Conservation (phyloP, 2,113 vertebrate species). For the Mesoclemmys tuberculata region DNA sequence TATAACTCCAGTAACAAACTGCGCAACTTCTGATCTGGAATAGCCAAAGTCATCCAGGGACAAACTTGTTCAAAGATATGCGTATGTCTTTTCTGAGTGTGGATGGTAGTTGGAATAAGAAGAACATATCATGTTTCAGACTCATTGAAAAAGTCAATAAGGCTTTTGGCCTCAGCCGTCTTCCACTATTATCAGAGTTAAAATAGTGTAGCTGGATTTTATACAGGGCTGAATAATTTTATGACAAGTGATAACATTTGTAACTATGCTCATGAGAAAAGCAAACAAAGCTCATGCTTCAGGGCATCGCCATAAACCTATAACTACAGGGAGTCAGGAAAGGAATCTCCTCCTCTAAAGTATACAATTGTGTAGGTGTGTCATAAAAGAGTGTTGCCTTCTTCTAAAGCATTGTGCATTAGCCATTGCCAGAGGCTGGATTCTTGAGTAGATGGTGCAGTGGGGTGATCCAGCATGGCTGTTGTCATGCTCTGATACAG, state of each 20-base stretch:
- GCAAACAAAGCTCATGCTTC: background rate
- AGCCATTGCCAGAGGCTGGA: background rate
- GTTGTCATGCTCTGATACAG: background rate
- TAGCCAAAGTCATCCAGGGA: background rate
- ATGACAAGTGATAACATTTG: background rate
- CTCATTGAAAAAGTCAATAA: background rate
- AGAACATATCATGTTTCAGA: background rate
- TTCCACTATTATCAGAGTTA: background rate
- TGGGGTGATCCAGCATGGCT: accelerated
- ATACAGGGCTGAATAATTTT: background rate
- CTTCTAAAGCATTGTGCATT: background rate
- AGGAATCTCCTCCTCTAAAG: background rate
- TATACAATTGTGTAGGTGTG: background rate
- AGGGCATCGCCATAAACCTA: background rate
- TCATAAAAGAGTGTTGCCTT: background rate
- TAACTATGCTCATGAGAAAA: background rate
- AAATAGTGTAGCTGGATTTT: background rate
- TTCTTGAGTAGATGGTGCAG: background rate
- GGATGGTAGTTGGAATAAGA: background rate
- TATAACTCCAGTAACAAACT: background rate
- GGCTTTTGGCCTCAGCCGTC: background rate
- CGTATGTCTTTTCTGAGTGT: background rate
- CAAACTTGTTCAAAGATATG: background rate
- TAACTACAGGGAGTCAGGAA: background rate
- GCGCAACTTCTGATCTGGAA: background rate